Conservation (phyloP, 92 coral and sea anemone species). For the Pocillopora grandis region DNA sequence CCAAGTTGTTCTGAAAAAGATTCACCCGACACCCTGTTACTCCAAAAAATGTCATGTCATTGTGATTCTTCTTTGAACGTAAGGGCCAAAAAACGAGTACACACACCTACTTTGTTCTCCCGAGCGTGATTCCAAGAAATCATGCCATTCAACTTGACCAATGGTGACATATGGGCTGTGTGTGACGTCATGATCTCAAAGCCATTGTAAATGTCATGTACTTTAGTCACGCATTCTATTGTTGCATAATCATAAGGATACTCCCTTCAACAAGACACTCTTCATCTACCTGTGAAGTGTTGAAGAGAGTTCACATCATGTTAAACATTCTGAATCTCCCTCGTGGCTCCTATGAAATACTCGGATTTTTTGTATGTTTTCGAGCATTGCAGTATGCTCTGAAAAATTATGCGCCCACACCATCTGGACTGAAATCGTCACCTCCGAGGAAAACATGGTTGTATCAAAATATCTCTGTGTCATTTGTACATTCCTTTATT, state of each 20-base stretch:
- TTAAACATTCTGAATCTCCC: background rate
- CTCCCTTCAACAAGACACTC: too few species aligned
- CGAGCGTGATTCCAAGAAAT: too few species aligned
- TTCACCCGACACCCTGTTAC: too few species aligned
- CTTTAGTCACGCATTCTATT: too few species aligned
- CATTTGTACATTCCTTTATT: slow-evolving; percentile 67
- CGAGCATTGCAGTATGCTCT: slow-evolving; percentile 22
- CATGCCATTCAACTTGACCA: background rate
- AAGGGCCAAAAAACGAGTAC: too few species aligned
- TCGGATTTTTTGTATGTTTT: slow-evolving; percentile 38
- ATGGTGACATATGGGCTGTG: background rate
- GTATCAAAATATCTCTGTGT: slow-evolving; percentile 71
- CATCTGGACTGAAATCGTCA: slow-evolving; percentile 32
- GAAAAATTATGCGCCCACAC: slow-evolving; percentile 18
- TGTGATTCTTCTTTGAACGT: too few species aligned
- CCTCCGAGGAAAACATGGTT: slow-evolving; percentile 71
- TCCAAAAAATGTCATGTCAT: too few species aligned
- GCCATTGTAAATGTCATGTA: too few species aligned
- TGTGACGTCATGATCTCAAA: too few species aligned
- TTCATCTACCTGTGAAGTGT: background rate
- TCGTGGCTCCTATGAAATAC: slow-evolving; percentile 30
- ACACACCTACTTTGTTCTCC: too few species aligned
- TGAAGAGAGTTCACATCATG: background rate
- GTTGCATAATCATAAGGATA: background rate
- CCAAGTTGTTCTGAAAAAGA: too few species aligned